phyloP scores from a whole-genome alignment of 2,888 invertebrate genomes.

The Apotomis betuletana region DNA sequence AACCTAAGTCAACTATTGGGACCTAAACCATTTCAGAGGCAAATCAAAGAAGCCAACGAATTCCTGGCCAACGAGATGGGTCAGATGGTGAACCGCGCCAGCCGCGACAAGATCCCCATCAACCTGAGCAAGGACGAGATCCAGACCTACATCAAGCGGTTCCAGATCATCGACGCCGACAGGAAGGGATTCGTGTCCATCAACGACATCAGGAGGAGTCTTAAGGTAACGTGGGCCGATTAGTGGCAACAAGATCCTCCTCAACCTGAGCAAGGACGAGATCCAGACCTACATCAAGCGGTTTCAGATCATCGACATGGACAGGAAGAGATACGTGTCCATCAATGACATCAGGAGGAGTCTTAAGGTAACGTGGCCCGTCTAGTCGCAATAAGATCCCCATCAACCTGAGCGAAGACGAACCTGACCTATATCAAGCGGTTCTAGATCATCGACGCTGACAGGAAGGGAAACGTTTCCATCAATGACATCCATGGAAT shows the following conservation, averaged over 20 bases:
- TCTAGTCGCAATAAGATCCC: conserved; percentile 91
- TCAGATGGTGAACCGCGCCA: conserved; percentile 93
- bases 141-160: conserved; percentile 95
- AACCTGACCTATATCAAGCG: conserved; percentile 96
- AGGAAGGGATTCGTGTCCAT: conserved; percentile 99
- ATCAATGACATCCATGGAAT: conserved; percentile 92
- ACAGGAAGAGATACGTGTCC: conserved; percentile 98
- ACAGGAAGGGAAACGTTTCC: conserved; percentile 98
- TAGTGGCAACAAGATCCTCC: conserved; percentile 90
- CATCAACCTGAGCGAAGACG: conserved; percentile 94
- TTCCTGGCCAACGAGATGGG: conserved; percentile 99
- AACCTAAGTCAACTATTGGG: not conserved
- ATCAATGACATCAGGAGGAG: conserved; percentile 98
- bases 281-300: conserved; percentile 96
- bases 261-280: conserved; percentile 96
- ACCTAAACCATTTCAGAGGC: conserved; percentile 82
- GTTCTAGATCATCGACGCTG: conserved; percentile 97
- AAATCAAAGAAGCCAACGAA: conserved; percentile 90
- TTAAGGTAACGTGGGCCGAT: conserved; percentile 87
- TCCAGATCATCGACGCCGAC: conserved; percentile 97
- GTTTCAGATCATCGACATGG: conserved; percentile 97
- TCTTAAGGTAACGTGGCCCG: conserved; percentile 88
- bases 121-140: conserved; percentile 97
- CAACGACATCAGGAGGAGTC: conserved; percentile 96
- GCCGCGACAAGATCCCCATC: conserved; percentile 94